Base-by-base conservation (phyloP, 2,113 vertebrate species). In the Phaethon lepturus region DNA sequence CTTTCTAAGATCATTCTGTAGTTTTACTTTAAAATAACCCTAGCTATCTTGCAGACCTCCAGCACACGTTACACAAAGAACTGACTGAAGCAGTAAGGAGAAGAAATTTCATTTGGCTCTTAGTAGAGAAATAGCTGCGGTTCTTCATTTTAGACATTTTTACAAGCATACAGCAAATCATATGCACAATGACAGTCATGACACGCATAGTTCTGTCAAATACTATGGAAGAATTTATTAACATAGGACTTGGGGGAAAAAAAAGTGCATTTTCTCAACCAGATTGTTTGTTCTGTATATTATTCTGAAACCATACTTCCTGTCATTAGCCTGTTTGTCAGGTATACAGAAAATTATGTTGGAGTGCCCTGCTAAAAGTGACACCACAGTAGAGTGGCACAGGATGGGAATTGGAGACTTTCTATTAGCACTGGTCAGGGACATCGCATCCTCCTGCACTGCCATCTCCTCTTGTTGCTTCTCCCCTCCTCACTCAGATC, bases 31-130 rank as follows among this genome's bases (percentile, higher is more conserved):
- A n/a, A 53, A 62, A 19, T 16, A 45, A 60, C 12, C 56, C 28
- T 14, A 18, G 12, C 19, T 33, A 3, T 13, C 33, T 15, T 47
- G 20, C 29, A 67, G 56, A 49, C 4, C 47, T 71, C 49, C 47
- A 79, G 60, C 10, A 62, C 10, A 7, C 1, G 0, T 18, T 31
- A 9, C 3, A 35, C 2, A 3, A 72, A 58, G 25, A 75, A 22
- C 23, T 59, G 56, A 42, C n/a, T 45, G 66, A 63, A 72, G 24
- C 23, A 68, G 11, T 13, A 78, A 31, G 24, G 7, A 62, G 33
- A 62, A 75, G 11, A 68, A 33, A 75, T 12, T 40, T 38, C 18
- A 16, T 71, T 64, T 55, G 45, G 33, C 11, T 83, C 44, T 74
- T 26, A 10, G 7, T 17, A 49, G 42, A 68, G 17, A 58, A 91